Evolutionary conservation across 2,797 vertebrate species (phyloP).

Genomic region (Helostoma temminkii): DNA sequence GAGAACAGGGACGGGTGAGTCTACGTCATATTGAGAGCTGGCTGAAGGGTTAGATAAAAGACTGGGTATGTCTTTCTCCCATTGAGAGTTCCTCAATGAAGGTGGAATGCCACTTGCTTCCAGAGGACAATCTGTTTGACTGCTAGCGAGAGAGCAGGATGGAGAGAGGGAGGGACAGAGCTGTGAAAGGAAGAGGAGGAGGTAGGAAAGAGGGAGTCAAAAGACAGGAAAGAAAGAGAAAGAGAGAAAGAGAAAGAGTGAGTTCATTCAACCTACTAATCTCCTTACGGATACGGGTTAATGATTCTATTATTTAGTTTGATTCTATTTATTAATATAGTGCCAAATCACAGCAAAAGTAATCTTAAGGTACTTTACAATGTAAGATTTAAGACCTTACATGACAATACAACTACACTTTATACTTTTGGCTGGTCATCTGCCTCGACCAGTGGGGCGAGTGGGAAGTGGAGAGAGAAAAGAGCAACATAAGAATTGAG

Average conservation of each 20-base stretch:
- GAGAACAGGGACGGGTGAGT: constrained; percentile 24
- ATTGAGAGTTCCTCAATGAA: constrained; percentile 71
- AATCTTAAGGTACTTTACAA: too few species aligned
- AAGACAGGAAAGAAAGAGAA: too few species aligned
- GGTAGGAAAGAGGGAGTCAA: constrained; percentile 14
- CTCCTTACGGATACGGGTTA: constrained; percentile 36
- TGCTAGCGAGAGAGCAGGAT: constrained; percentile 26
- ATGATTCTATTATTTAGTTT: constrained; percentile 28
- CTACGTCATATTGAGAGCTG: constrained; percentile 55
- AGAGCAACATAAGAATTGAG: constrained; percentile 8
- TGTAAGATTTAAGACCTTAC: too few species aligned
- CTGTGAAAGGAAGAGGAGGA: constrained; percentile 22
- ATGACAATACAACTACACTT: too few species aligned
- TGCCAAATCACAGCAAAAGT: too few species aligned
- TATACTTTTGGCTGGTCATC: too few species aligned
- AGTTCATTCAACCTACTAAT: constrained; percentile 47
- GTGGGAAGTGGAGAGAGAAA: too few species aligned
- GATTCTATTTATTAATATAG: too few species aligned
- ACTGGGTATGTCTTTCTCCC: constrained; percentile 54
- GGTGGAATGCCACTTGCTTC: constrained; percentile 68
- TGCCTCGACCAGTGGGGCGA: too few species aligned
- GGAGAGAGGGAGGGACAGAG: constrained; percentile 40
- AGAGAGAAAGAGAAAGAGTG: constrained; percentile 36
- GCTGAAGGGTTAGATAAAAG: constrained; percentile 61
- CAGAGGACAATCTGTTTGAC: constrained; percentile 63